A percentile compares a stretch with the other conserved stretches of the same genome.
phyloP scores from a whole-genome alignment of 2,797 vertebrate species.

The Pseudopleuronectes americanus region DNA sequence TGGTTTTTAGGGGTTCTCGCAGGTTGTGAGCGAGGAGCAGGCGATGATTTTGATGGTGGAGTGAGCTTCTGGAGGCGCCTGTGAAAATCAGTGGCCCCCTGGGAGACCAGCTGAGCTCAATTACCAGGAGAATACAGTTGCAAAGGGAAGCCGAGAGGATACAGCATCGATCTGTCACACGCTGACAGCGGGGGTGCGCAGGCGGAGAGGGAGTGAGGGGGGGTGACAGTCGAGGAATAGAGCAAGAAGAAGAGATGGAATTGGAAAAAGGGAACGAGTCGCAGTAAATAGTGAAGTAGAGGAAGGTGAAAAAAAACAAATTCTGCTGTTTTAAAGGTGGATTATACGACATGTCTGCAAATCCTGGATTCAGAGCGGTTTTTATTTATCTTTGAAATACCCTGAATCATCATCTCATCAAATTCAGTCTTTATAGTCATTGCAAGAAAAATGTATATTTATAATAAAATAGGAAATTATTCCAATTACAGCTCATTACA shows the following conservation, averaged over 20 bases:
- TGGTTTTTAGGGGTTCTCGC: conserved; percentile 57
- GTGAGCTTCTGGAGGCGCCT: conserved; percentile 55
- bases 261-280: conserved; percentile 51
- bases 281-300: conserved; percentile 54
- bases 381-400: no score
- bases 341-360: conserved; percentile 13
- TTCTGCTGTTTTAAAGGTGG: conserved; percentile 33
- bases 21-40: conserved; percentile 47
- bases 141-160: conserved; percentile 77
- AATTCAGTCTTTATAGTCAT: not conserved
- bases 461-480: no score
- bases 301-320: conserved; percentile 37
- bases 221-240: conserved; percentile 40
- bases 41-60: conserved; percentile 58
- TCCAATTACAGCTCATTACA: no score
- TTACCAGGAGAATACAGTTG: conserved; percentile 84
- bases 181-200: conserved; percentile 54
- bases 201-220: conserved; percentile 35
- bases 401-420: not conserved
- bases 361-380: not conserved
- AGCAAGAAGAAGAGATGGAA: conserved; percentile 55
- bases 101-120: conserved; percentile 84
- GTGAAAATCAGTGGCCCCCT: conserved; percentile 71
- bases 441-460: no score
- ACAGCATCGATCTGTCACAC: conserved; percentile 80